Base-by-base conservation (phyloP, 2,113 vertebrate genomes). In the Tamias sibiricus region DNA sequence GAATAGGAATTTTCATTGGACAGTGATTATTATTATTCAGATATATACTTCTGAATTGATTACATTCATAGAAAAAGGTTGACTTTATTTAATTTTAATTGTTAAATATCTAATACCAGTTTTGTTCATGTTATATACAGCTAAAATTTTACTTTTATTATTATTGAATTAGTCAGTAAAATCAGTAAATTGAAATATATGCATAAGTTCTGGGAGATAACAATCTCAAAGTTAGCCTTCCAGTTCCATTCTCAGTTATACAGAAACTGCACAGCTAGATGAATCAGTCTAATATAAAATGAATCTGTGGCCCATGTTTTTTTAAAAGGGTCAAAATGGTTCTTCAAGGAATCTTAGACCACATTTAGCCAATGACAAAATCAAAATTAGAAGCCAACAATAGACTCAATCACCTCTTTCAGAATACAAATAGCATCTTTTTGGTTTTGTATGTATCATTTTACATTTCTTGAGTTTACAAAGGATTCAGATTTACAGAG, bases 41-140 rank as follows among this genome's bases (percentile, higher is more conserved):
- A 44, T 82, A 72, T 49, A 37, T 74, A n/a, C 44, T 93, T 28
- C 20, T 76, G 20, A 95, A 74, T 69, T 85, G 30, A 91, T 74
- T 72, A 91, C 90, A 96, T 66, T 91, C 52, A 80, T 69, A 40
- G 40, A 81, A 85, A 81, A 6, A n/a, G 1, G 2, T 64, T 86
- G 42, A 24, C 16, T 79, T 57, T 94, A 57, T 91, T 22, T 91
- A 79, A 87, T 71, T 95, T 95, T 74, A 59, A 68, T 90, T 85
- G 10, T 91, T 32, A 57, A 93, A 74, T 6, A 66, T 54, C 12
- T 59, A 35, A 44, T 79, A 28, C 13, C 11, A 44, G 54, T 74
- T 71, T 42, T 92, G 16, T 80, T 81, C 12, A 40, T 92, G 35
- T 40, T 79, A 0, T 85, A 68, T 11, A 75, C 17, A 86, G 22